These are phyloP conservation scores for Mohoua ochrocephala DNA, from an alignment of 2,113 vertebrate genomes.

Conservation along the genomic window DNA sequence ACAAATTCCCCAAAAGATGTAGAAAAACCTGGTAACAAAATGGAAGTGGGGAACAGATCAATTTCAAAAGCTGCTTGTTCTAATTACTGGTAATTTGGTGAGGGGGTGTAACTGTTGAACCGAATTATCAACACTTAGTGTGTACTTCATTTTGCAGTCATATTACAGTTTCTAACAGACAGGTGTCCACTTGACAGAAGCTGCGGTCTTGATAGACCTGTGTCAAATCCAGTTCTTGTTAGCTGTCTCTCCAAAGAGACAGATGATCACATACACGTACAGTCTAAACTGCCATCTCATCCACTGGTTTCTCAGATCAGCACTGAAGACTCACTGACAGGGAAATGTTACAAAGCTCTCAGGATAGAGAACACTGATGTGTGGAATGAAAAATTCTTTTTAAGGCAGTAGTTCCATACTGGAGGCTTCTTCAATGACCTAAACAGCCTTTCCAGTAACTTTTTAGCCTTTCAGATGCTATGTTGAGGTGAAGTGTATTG, in stretches of 20 bases:
- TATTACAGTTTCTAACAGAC: neutral
- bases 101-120: neutral
- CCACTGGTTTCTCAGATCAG: neutral
- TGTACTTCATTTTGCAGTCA: neutral
- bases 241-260: neutral
- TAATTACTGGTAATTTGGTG: neutral
- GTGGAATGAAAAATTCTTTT: neutral
- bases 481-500: neutral
- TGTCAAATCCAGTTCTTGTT: neutral
- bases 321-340: neutral
- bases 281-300: neutral
- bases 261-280: rapidly evolving
- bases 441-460: neutral
- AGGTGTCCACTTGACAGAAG: neutral
- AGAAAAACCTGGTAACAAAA: neutral
- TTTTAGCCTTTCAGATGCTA: neutral
- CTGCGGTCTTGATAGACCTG: neutral
- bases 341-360: neutral
- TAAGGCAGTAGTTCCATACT: neutral
- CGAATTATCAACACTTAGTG: neutral
- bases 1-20: neutral
- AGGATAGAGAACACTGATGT: neutral
- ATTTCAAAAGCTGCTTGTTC: neutral
- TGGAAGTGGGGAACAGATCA: neutral
- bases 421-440: neutral